Base-by-base conservation (phyloP, 2,888 invertebrate species). In the Seladonia tumulorum region DNA sequence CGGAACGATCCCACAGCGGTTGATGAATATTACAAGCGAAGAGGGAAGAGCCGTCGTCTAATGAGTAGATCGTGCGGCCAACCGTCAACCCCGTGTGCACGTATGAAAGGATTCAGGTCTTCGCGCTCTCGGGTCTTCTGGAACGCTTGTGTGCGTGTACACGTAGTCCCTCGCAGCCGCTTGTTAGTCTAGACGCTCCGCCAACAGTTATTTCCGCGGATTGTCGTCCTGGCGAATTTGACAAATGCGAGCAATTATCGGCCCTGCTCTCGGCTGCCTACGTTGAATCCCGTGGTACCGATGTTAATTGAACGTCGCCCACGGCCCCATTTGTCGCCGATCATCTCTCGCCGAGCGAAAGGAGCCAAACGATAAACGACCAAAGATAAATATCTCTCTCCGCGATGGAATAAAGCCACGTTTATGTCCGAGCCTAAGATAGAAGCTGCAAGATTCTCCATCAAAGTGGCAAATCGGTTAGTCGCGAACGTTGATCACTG, bases 11-110 rank as follows among this genome's bases (percentile, higher is more conserved):
- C 87, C 82, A 72, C 53, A 80, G 86, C 71, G 81, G 86, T 88
- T 90, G 91, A 92, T 90, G 91, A 91, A 91, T 91, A 91, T 91
- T 91, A 87, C 88, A 87, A 86, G 75, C 87, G 81, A 71, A 39
- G 45, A 70, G 74, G 74, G 79, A 72, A 88, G 88, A 83, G 76
- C 85, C 73, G 85, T 79, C 79, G 88, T 87, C 89, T 92, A 91
- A 91, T 88, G 90, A 92, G 91, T 87, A 78, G 80, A 88, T 86
- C 89, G 88, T 87, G 88, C 86, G 87, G 80, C 87, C 87, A 89
- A 88, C 87, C 86, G 83, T 87, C 87, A 87, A 87, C 82, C 79
- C 78, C 14, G 39, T 12, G 35, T 14, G 57, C 84, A 68, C 72
- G 72, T 80, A 76, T 77, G 75, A 85, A 87, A 79, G 76, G 81